These are phyloP conservation scores for Lanistes nyassanus DNA, from an alignment of 1,140 invertebrate genomes.

Conservation along the genomic window DNA sequence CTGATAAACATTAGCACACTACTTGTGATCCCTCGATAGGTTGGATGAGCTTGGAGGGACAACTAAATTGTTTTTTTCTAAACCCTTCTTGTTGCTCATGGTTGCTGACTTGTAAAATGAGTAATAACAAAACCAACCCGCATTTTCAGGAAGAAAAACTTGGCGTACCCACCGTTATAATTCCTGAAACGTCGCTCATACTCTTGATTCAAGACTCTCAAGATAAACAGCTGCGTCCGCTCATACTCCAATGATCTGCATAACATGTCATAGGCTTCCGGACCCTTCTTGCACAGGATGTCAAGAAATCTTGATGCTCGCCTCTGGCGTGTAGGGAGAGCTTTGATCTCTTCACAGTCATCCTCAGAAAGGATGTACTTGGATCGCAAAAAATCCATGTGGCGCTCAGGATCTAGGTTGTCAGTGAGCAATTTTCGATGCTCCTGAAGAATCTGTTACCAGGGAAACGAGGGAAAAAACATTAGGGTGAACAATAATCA, in stretches of 20 bases:
- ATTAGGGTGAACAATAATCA: background rate
- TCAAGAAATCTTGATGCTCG: constrained; percentile 42
- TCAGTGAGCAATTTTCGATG: constrained; percentile 34
- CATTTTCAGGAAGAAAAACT: background rate
- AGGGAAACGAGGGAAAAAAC: background rate
- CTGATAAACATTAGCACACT: no score
- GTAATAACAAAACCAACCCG: no score
- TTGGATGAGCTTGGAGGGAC: no score
- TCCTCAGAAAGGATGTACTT: constrained; percentile 41
- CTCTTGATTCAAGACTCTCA: constrained; percentile 39
- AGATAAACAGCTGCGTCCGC: constrained; percentile 43
- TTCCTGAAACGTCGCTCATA: constrained; percentile 42
- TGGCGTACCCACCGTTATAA: constrained; percentile 28
- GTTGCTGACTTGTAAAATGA: no score
- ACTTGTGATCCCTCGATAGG: no score
- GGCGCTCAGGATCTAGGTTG: constrained; percentile 38
- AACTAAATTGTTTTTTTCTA: no score
- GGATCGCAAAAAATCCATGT: constrained; percentile 47
- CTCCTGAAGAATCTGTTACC: constrained; percentile 48
- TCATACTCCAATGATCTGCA: constrained; percentile 36
- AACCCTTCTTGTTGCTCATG: no score
- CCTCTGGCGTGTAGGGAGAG: constrained; percentile 24
- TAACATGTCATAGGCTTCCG: constrained; percentile 38
- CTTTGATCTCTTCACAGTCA: constrained; percentile 41
- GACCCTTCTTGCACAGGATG: constrained; percentile 39